These are phyloP conservation scores for Antechinus flavipes DNA, from an alignment of 2,113 vertebrate genomes.

Conservation along the genomic window DNA sequence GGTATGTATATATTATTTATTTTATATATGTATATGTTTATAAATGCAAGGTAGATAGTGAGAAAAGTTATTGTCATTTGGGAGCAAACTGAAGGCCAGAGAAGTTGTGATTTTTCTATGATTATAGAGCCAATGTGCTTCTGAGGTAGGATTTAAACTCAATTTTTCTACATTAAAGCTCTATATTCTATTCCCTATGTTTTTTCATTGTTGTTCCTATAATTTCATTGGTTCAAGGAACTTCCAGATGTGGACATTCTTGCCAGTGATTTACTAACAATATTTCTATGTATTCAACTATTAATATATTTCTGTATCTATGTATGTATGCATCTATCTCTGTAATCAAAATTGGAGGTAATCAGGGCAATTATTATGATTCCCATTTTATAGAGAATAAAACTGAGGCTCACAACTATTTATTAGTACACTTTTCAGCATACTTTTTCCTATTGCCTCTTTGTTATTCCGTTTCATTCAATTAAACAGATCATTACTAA, in stretches of 20 bases:
- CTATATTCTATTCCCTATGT: background rate
- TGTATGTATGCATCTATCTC: too few species aligned
- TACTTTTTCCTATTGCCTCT: background rate
- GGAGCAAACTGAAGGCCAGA: too few species aligned
- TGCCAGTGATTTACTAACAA: background rate
- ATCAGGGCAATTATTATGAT: background rate
- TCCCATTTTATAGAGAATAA: background rate
- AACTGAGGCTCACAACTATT: background rate
- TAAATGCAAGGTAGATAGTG: too few species aligned
- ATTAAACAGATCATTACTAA: too few species aligned
- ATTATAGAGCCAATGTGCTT: too few species aligned
- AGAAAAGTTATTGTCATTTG: too few species aligned
- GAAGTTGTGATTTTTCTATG: too few species aligned
- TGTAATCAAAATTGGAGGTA: background rate
- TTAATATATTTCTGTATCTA: background rate
- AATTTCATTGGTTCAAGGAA: background rate
- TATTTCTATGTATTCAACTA: too few species aligned
- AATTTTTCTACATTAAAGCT: background rate
- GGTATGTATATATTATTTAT: too few species aligned
- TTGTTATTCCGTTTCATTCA: background rate
- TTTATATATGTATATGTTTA: too few species aligned
- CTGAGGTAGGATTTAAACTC: too few species aligned
- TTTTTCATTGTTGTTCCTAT: background rate
- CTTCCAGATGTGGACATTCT: background rate
- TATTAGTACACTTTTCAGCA: background rate